phyloP scores from a whole-genome alignment of 2,888 invertebrate species.

The Pherbina coryleti region DNA sequence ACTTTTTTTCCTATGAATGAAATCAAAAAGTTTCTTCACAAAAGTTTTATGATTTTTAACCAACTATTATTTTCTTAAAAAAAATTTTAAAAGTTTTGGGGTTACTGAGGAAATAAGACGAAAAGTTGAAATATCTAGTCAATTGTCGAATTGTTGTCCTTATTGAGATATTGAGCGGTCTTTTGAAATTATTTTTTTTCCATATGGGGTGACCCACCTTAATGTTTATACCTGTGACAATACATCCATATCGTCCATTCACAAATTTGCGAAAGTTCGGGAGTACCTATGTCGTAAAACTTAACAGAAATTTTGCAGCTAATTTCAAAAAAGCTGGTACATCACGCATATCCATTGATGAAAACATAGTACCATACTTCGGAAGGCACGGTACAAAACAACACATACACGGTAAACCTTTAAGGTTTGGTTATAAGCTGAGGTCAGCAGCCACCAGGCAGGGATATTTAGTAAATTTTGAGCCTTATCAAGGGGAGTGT shows the following conservation, averaged over 20 bases:
- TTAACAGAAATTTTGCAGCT: slow-evolving; percentile 22
- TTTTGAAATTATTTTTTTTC: too few species aligned
- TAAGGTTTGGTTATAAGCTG: slow-evolving; percentile 37
- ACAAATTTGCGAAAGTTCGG: slow-evolving; percentile 35
- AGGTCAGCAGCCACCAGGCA: slow-evolving; percentile 39
- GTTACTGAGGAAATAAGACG: too few species aligned
- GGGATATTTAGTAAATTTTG: slow-evolving; percentile 38
- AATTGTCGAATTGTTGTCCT: too few species aligned
- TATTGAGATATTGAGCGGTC: too few species aligned
- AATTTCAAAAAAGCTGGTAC: slow-evolving; percentile 37
- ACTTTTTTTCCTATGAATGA: too few species aligned
- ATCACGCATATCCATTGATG: slow-evolving; percentile 36
- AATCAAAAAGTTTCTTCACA: too few species aligned
- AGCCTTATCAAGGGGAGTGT: slow-evolving; percentile 34
- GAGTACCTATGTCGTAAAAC: slow-evolving; percentile 14
- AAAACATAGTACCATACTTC: slow-evolving; percentile 29
- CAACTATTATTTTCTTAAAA: too few species aligned
- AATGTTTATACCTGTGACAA: slow-evolving; percentile 8
- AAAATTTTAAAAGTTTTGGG: too few species aligned
- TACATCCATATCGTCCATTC: slow-evolving; percentile 26
- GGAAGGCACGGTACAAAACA: too few species aligned
- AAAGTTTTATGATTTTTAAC: too few species aligned
- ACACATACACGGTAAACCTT: slow-evolving; percentile 37
- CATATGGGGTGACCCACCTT: too few species aligned
- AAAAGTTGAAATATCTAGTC: too few species aligned